A percentile compares a stretch with the other conserved stretches of the same genome.
Conservation (phyloP, 1,140 invertebrate species). For the Rhopalosiphum padi region DNA sequence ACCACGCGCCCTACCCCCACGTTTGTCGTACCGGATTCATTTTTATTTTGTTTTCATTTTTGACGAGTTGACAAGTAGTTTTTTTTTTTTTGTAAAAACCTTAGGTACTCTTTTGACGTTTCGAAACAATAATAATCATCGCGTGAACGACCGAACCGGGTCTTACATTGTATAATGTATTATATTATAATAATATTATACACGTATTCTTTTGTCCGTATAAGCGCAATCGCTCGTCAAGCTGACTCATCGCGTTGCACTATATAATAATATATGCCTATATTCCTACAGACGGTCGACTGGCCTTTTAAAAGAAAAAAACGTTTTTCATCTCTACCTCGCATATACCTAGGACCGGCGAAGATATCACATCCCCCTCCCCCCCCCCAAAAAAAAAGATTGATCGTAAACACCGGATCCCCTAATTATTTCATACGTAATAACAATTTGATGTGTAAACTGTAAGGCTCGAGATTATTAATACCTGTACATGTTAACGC, state of each 20-base stretch:
- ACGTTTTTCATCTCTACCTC: neutral
- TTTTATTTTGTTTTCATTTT: conserved; percentile 6
- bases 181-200: neutral
- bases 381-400: neutral
- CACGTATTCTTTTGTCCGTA: conserved; percentile 19
- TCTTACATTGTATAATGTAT: neutral
- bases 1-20: neutral
- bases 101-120: conserved; percentile 34
- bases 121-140: conserved; percentile 29
- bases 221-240: neutral
- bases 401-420: neutral
- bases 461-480: neutral
- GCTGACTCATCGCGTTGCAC: neutral
- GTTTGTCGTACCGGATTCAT: neutral
- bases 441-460: neutral
- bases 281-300: neutral
- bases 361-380: neutral
- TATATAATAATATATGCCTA: neutral
- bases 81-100: conserved; percentile 10
- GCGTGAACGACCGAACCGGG: conserved; percentile 19
- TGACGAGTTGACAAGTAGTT: conserved; percentile 37
- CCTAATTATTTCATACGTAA: rapidly evolving
- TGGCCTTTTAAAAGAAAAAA: neutral
- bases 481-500: neutral
- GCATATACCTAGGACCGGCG: neutral